Base-by-base conservation (phyloP, 2,888 invertebrate genomes). In the Synergus laeviventris region DNA sequence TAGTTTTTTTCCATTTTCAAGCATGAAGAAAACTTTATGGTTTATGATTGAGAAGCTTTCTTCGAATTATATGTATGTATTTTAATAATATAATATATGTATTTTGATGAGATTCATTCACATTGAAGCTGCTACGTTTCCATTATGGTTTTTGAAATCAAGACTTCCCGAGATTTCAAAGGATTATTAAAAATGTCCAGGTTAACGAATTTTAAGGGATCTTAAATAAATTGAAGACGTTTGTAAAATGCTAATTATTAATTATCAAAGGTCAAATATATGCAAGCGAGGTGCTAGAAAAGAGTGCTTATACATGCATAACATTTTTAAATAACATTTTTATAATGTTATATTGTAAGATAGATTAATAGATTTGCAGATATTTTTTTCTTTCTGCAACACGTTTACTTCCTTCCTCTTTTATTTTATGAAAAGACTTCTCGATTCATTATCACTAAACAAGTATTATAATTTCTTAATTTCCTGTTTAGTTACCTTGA, bases 251-350 rank as follows among this genome's bases (percentile, higher is more conserved):
- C n/a, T n/a, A n/a, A n/a, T n/a, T n/a, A n/a, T n/a, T n/a, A n/a
- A n/a, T n/a, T n/a, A n/a, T n/a, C n/a, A 54, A n/a, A 54, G 49
- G 49, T 7, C 49, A 18, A 54, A 54, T n/a, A n/a, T n/a, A n/a
- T 54, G 49, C 49, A n/a, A 54, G n/a, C 49, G 49, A 54, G 49
- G 49, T 54, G 49, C 49, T 16, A 54, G 8, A 54, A n/a, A 54
- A n/a, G 14, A 2, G 14, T 5, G 0, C 5, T 16, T 16, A 16
- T 14, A 45, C n/a, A n/a, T n/a, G n/a, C n/a, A n/a, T n/a, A n/a
- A n/a, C n/a, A n/a, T n/a, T n/a, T n/a, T n/a, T n/a, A 7, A 45
- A 45, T 7, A 16, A 16, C 45, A 45, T 45, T 7, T 16, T 16
- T 45, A 45, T 16, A 16, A 45, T 45, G 16, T 16, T 16, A 45